Conservation (phyloP, 2,113 vertebrate species). For the Diadophis punctatus region DNA sequence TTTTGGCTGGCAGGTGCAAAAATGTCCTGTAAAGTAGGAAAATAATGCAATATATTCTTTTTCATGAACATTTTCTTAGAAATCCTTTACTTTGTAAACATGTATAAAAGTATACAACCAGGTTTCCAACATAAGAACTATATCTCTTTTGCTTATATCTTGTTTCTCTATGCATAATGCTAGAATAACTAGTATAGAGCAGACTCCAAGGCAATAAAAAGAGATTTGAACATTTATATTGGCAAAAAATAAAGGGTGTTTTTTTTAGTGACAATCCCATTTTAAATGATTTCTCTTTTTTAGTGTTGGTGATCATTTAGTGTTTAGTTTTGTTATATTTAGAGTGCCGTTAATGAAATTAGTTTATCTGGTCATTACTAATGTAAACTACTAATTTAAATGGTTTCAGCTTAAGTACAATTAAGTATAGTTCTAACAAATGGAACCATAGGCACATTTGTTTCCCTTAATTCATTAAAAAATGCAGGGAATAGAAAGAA, state of each 20-base stretch:
- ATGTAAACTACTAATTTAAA: not conserved
- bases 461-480: not conserved
- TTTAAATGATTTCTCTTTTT: not conserved
- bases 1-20: slow-evolving; percentile 60
- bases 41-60: slow-evolving; percentile 51
- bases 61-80: slow-evolving; percentile 46
- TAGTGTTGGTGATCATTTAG: not conserved
- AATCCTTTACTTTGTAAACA: not conserved
- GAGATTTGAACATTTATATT: not conserved
- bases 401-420: not conserved
- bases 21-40: slow-evolving; percentile 50
- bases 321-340: not conserved
- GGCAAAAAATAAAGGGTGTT: not conserved
- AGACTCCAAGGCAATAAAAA: not conserved
- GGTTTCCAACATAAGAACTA: not conserved
- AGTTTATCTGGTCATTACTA: not conserved
- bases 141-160: not conserved
- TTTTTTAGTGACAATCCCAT: not conserved
- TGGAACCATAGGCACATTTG: not conserved
- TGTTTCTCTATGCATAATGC: not conserved
- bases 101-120: not conserved
- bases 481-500: not conserved
- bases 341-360: not conserved
- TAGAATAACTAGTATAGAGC: not conserved
- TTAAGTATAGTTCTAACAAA: not conserved